These are phyloP conservation scores for Tetragonisca angustula DNA, from an alignment of 2,888 invertebrate species.

Conservation along the genomic window DNA sequence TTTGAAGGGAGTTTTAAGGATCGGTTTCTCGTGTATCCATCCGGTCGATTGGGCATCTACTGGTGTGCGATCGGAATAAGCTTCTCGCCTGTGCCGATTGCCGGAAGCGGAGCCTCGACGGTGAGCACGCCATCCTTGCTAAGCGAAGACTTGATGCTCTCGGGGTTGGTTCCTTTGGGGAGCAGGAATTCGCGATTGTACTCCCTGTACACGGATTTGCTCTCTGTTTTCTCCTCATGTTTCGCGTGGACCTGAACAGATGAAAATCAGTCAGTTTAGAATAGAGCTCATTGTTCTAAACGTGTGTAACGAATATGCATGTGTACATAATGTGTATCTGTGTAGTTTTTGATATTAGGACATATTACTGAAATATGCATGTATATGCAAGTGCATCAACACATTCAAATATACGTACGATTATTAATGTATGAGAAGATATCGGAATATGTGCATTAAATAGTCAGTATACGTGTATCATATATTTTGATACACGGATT, in stretches of 20 bases:
- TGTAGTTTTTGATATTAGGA: too few species aligned
- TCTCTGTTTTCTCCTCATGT: constrained; percentile 98
- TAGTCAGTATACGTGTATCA: too few species aligned
- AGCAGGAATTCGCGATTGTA: constrained; percentile 99
- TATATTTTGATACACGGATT: too few species aligned
- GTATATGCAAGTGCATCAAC: too few species aligned
- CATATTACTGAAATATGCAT: too few species aligned
- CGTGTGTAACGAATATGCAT: background rate
- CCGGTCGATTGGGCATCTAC: constrained; percentile 75
- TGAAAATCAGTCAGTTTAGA: background rate
- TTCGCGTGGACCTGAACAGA: constrained; percentile 95
- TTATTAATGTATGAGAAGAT: too few species aligned
- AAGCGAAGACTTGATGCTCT: constrained; percentile 97
- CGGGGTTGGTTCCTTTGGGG: constrained; percentile 98
- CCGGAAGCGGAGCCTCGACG: constrained; percentile 98
- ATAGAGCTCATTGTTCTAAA: too few species aligned
- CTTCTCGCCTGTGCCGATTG: constrained; percentile 91
- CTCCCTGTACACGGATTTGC: constrained; percentile 98
- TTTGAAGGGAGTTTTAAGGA: constrained; percentile 20
- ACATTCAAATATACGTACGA: too few species aligned
- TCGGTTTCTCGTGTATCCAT: constrained; percentile 45
- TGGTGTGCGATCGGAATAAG: constrained; percentile 92
- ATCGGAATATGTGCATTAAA: too few species aligned
- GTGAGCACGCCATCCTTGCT: constrained; percentile 98
- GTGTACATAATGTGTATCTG: too few species aligned